A percentile compares a stretch with the other conserved stretches of the same genome.
phyloP scores from a whole-genome alignment of 2,797 vertebrate genomes.

The Enteromius viviparus region DNA sequence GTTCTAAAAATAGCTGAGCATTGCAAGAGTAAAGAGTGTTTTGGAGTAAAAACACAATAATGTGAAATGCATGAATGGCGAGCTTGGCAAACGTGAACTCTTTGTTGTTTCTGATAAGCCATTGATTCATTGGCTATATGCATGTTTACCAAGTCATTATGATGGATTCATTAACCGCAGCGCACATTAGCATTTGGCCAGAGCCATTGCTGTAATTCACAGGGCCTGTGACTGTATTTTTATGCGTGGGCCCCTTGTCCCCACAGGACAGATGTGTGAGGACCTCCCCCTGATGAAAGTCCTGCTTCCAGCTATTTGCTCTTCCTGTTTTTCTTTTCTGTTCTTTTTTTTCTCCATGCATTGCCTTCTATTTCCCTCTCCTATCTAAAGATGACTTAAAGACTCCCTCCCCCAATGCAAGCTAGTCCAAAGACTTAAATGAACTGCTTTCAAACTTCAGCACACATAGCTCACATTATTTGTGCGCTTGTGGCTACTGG shows the following conservation, averaged over 20 bases:
- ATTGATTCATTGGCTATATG: slow-evolving; percentile 49
- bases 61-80: slow-evolving; percentile 64
- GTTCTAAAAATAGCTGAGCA: slow-evolving; percentile 69
- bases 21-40: slow-evolving; percentile 55
- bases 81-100: slow-evolving; percentile 61
- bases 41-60: slow-evolving; percentile 63
- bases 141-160: not conserved
- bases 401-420: slow-evolving; percentile 2
- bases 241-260: not conserved
- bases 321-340: slow-evolving; percentile 18
- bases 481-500: not conserved
- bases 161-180: not conserved
- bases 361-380: slow-evolving; percentile 34
- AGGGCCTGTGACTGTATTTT: not conserved
- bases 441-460: slow-evolving; percentile 5
- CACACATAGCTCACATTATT: slow-evolving; percentile 12
- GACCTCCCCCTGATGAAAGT: slow-evolving; percentile 14
- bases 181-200: slow-evolving; percentile 1
- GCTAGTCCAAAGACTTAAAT: slow-evolving; percentile 32
- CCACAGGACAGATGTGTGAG: not conserved
- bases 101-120: slow-evolving; percentile 54
- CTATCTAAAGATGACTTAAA: slow-evolving; percentile 36
- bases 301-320: not conserved
- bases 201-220: not conserved
- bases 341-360: not conserved